Conservation (phyloP, 2,888 invertebrate species). For the Acanthopleura granulata region DNA sequence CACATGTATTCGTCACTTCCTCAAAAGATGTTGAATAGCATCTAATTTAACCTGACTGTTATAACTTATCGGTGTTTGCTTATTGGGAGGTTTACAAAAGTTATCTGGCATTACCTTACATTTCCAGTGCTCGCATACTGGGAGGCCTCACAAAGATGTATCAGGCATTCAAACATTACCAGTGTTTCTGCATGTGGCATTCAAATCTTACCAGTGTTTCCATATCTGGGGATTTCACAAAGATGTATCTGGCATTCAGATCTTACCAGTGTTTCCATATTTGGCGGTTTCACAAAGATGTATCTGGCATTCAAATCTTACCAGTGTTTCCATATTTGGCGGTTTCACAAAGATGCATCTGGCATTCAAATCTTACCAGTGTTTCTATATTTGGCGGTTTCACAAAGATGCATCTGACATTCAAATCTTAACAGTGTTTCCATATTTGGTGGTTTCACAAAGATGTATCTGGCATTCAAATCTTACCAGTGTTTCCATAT, state of each 20-base stretch:
- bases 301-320: conserved; percentile 82
- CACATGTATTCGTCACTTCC: too few species aligned
- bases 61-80: conserved; percentile 77
- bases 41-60: too few species aligned
- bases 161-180: conserved; percentile 80
- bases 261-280: conserved; percentile 80
- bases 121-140: conserved; percentile 80
- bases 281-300: conserved; percentile 95
- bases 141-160: conserved; percentile 94
- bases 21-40: too few species aligned
- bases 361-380: conserved; percentile 83
- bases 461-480: conserved; percentile 86
- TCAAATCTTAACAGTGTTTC: conserved; percentile 79
- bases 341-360: conserved; percentile 92
- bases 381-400: conserved; percentile 90
- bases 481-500: conserved; percentile 80
- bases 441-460: conserved; percentile 91
- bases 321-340: conserved; percentile 85
- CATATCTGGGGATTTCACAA: conserved; percentile 91
- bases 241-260: conserved; percentile 86
- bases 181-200: conserved; percentile 83
- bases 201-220: conserved; percentile 79
- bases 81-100: conserved; percentile 91
- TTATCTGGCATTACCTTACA: conserved; percentile 82
- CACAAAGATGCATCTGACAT: conserved; percentile 89